Percentiles rank a stretch among this genome's conserved stretches.
Conservation (phyloP, 2,113 vertebrate species). For the Mola mola region DNA sequence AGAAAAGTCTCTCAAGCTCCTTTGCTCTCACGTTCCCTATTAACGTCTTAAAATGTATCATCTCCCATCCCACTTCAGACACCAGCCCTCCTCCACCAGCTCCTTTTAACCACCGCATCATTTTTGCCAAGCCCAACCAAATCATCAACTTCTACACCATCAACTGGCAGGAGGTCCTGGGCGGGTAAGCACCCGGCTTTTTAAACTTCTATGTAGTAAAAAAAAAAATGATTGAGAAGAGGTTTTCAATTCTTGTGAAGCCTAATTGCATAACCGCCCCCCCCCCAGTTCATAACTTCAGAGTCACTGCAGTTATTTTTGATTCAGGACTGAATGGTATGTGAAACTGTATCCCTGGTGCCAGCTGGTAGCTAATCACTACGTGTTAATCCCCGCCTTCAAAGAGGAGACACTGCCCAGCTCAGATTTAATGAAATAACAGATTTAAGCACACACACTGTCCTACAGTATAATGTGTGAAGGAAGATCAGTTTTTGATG, state of each 20-base stretch:
- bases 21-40: conserved; percentile 46
- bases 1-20: too few relatives aligned
- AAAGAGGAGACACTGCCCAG: conserved; percentile 68
- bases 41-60: conserved; percentile 33
- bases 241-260: conserved; percentile 41
- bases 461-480: conserved; percentile 40
- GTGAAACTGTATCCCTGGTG: conserved; percentile 78
- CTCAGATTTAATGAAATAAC: conserved; percentile 75
- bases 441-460: conserved; percentile 46
- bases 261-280: conserved; percentile 55
- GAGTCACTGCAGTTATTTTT: conserved; percentile 83
- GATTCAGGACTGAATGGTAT: conserved; percentile 70
- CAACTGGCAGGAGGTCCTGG: conserved; percentile 88
- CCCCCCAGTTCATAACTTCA: conserved; percentile 74
- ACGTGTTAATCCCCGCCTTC: conserved; percentile 81
- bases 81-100: conserved; percentile 82
- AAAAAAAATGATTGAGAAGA: neutral
- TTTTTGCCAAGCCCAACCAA: conserved; percentile 88
- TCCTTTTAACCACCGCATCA: conserved; percentile 92
- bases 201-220: conserved; percentile 11
- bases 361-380: conserved; percentile 82
- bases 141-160: conserved; percentile 91
- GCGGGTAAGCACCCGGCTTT: conserved; percentile 85
- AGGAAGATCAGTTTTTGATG: conserved; percentile 48
- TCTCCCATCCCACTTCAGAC: conserved; percentile 77